Evolutionary conservation across 1,140 invertebrate genomes (phyloP), one percentile per base, ranked within the genome.

Genomic region (Rhyacophila brunnea): DNA sequence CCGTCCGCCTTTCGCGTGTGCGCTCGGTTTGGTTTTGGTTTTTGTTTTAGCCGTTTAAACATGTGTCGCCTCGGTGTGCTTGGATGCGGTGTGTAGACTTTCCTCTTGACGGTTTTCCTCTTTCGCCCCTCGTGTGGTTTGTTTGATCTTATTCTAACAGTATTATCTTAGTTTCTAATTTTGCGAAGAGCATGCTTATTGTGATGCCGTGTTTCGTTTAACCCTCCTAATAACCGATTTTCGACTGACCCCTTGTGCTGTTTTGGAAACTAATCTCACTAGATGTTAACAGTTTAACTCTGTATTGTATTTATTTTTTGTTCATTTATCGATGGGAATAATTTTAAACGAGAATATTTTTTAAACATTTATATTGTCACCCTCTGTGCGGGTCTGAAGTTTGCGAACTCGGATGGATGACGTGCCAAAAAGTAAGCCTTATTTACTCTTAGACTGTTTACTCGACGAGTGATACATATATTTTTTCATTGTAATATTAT

Each of bases 391-490:
- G 23, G 23, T 28, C n/a, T 28, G 23, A 28, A 28, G 23, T 28
- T 58, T 43, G 34, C 45, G 47, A 48, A 62, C 48, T 62, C 55
- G 57, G 54, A 57, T 35, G 53, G 57, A 62, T 51, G 45, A 58
- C 47, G 55, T 56, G 54, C 53, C 60, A 56, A 62, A 62, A 62
- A 61, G 45, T 62, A 58, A 62, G 60, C 60, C 60, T 62, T 62
- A 62, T 57, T 47, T 58, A 58, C 54, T 43, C 42, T 53, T 56
- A 62, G 49, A 52, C 47, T 58, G 45, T 46, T 62, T 62, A 53
- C 57, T 53, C 57, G 60, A 62, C 57, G 49, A 42, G 57, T 62
- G 52, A 45, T 57, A 62, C 36, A 53, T 62, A 62, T 62, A 61
- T 62, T 57, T 62, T 57, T 62, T 62, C 60, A 53, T 40, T 45